Evolutionary conservation across 2,797 vertebrate genomes (phyloP), one percentile per base, ranked within the genome.

Genomic region (Pachyuromys duprasi): DNA sequence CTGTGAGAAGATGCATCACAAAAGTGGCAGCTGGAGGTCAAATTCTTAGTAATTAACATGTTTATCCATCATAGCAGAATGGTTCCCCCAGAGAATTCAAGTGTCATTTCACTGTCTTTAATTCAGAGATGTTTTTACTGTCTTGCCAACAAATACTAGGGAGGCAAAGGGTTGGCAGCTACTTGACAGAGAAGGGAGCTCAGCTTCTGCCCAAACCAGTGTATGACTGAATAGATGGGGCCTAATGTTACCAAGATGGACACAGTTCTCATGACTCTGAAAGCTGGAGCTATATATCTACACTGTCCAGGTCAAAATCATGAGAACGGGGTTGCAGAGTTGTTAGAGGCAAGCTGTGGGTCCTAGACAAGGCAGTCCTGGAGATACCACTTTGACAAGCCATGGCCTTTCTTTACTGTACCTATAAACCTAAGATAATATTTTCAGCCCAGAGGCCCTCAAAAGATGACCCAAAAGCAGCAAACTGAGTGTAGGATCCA

Each of bases 61-160:
- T 97, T 98, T 97, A 96, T 95, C 97, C 97, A 98, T 98, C 97
- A 97, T 12, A 82, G 84, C 93, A 55, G 89, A 96, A 97, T 90
- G 79, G 57, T 89, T 96, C 96, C 95, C 45, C 97, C 20, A 31
- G 97, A 95, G 97, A 97, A 96, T 96, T 86, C 96, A 97, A 97
- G 96, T 97, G 96, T 95, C 95, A 96, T 76, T 92, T 95, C 95
- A 91, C 90, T 79, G 70, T 31, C 75, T 97, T 96, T 96, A 96
- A 91, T 70, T 95, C 63, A n/a, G 86, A 65, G 75, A 95, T 1
- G 24, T n/a, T 89, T 95, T 84, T 28, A 84, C 75, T 62, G 28
- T 89, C 96, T 96, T 95, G 95, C 83, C 95, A 97, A 81, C 84
- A 95, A 94, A 91, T 89, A 89, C 89, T 60, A 91, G 95, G 57